phyloP scores from a whole-genome alignment of 37 sponge, comb jelly and placozoan species.

The Agelas oroides region DNA sequence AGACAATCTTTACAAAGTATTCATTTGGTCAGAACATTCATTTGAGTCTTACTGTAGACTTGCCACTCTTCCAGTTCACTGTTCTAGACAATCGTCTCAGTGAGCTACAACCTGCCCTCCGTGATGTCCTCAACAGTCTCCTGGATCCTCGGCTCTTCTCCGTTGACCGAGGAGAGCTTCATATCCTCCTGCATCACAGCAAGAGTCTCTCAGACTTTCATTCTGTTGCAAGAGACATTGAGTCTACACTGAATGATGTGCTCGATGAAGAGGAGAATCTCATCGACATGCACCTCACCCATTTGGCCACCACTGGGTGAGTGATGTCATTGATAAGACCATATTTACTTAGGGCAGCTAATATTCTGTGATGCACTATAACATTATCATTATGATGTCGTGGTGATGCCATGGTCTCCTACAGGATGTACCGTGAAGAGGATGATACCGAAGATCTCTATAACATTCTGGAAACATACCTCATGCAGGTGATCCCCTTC shows the following conservation, averaged over 20 bases:
- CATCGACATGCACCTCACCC: slow-evolving; percentile 67
- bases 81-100: slow-evolving; percentile 26
- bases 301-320: slow-evolving; percentile 32
- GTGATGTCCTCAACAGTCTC: slow-evolving; percentile 36
- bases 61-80: slow-evolving; percentile 29
- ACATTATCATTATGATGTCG: neutral
- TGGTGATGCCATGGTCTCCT: neutral
- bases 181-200: slow-evolving; percentile 57
- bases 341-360: neutral
- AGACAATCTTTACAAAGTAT: too few species aligned
- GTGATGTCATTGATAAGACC: neutral
- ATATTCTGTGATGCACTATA: neutral
- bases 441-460: slow-evolving; percentile 68
- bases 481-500: slow-evolving; percentile 53
- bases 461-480: slow-evolving; percentile 63
- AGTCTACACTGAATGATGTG: slow-evolving; percentile 52
- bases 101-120: slow-evolving; percentile 7
- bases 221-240: slow-evolving; percentile 43
- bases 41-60: too few species aligned
- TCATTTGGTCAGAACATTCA: too few species aligned
- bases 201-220: slow-evolving; percentile 69
- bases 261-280: slow-evolving; percentile 65
- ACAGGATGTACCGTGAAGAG: slow-evolving; percentile 33
- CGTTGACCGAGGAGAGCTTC: slow-evolving; percentile 56
- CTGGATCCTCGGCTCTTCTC: slow-evolving; percentile 58